Percentiles rank a stretch among this genome's conserved stretches.
phyloP scores from a whole-genome alignment of 1,140 invertebrate genomes.

The Trichoplusia ni region DNA sequence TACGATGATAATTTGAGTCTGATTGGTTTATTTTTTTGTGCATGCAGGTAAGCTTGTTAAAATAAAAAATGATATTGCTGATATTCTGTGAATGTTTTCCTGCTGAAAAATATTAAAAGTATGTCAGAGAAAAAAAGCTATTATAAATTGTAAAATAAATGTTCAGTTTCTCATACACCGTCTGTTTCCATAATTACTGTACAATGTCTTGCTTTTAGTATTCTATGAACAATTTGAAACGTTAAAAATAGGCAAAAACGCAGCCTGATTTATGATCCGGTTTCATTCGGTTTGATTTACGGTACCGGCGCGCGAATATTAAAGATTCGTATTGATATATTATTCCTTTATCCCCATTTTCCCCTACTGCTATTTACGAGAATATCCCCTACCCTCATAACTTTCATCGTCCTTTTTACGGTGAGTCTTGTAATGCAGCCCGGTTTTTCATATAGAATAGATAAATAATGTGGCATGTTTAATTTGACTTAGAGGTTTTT shows the following conservation, averaged over 20 bases:
- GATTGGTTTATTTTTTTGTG: too few relatives aligned
- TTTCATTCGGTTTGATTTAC: conserved; percentile 80
- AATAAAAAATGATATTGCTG: neutral
- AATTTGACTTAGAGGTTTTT: conserved; percentile 38
- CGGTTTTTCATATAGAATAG: conserved; percentile 56
- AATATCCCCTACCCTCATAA: conserved; percentile 74
- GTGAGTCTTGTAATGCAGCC: conserved; percentile 70
- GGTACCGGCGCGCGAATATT: conserved; percentile 75
- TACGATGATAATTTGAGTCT: too few relatives aligned
- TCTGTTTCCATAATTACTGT: too few relatives aligned
- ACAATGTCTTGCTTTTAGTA: neutral
- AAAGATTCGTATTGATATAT: conserved; percentile 81
- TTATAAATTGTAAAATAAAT: too few relatives aligned
- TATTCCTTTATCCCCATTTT: conserved; percentile 80
- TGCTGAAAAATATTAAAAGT: too few relatives aligned
- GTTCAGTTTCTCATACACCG: too few relatives aligned
- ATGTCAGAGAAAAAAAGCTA: too few relatives aligned
- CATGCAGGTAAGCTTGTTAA: too few relatives aligned
- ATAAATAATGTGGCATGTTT: conserved; percentile 46
- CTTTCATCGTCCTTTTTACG: conserved; percentile 75
- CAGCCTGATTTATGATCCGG: conserved; percentile 68
- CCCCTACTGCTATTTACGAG: conserved; percentile 77
- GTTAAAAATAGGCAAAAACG: conserved; percentile 58
- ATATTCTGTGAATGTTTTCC: neutral
- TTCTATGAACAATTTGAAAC: conserved; percentile 52